phyloP scores from a whole-genome alignment of 1,140 invertebrate genomes.

The Laupala kohalensis region DNA sequence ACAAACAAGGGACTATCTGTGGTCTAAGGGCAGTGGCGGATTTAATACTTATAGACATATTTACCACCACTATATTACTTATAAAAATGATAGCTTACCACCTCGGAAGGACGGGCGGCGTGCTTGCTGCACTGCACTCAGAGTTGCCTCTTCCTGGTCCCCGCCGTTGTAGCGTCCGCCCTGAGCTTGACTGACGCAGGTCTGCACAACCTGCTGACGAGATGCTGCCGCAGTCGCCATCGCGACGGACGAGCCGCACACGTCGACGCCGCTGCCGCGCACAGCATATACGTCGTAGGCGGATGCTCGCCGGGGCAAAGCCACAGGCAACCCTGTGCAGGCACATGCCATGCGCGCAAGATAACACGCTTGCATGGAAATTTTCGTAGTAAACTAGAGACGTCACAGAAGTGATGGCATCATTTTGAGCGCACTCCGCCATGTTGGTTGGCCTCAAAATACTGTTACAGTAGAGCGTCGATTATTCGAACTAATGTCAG shows the following conservation, averaged over 20 bases:
- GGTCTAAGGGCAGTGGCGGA: too few relatives aligned
- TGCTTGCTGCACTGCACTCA: constrained; percentile 24
- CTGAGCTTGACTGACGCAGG: constrained; percentile 15
- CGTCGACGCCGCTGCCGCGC: constrained; percentile 14
- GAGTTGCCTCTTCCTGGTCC: constrained; percentile 17
- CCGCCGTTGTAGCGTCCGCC: constrained; percentile 21
- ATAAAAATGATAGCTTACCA: too few relatives aligned
- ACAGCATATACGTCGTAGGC: constrained; percentile 60
- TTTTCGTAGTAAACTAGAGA: too few relatives aligned
- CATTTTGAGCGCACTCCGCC: too few relatives aligned
- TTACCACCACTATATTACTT: too few relatives aligned
- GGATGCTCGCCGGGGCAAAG: constrained; percentile 40
- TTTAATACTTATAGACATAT: too few relatives aligned
- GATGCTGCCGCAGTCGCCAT: constrained; percentile 18
- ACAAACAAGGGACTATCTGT: too few relatives aligned
- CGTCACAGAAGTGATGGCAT: too few relatives aligned
- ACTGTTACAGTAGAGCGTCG: too few relatives aligned
- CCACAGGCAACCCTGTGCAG: constrained; percentile 16
- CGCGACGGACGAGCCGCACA: constrained; percentile 17
- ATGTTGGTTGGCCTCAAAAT: too few relatives aligned
- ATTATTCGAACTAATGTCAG: too few relatives aligned
- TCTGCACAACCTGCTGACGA: constrained; percentile 18
- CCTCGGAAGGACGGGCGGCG: constrained; percentile 47
- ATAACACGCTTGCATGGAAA: too few relatives aligned
- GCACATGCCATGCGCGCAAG: background rate